These are phyloP conservation scores for Diplazon laetatorius DNA, from an alignment of 2,888 invertebrate species.

Conservation along the genomic window DNA sequence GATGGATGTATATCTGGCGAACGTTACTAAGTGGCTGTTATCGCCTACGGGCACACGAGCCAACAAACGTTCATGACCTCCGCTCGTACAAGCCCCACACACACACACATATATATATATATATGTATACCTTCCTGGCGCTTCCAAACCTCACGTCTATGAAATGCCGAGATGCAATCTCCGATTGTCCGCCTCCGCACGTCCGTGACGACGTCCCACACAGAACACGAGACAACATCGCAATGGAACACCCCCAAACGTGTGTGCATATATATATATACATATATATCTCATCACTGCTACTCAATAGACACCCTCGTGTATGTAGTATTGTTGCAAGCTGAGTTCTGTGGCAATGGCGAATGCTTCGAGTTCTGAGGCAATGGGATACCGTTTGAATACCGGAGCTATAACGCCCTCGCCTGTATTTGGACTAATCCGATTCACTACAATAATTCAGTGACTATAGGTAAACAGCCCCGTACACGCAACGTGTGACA, in stretches of 20 bases:
- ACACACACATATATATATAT: too few species aligned
- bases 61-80: slow-evolving; percentile 68
- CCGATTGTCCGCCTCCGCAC: slow-evolving; percentile 26
- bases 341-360: slow-evolving; percentile 2
- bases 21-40: slow-evolving; percentile 68
- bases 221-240: slow-evolving; percentile 11
- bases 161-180: slow-evolving; percentile 56
- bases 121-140: neutral
- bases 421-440: slow-evolving; percentile 49
- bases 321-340: neutral
- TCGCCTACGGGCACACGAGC: slow-evolving; percentile 69
- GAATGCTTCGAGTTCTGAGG: neutral
- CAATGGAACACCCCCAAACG: slow-evolving; percentile 19
- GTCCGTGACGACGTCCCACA: slow-evolving; percentile 19
- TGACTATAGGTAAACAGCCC: neutral
- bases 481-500: neutral
- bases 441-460: slow-evolving; percentile 28
- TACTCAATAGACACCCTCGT: slow-evolving; percentile 2
- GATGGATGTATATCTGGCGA: neutral
- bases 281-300: slow-evolving; percentile 22
- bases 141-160: slow-evolving; percentile 15
- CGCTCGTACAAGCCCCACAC: neutral
- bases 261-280: too few species aligned
- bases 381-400: slow-evolving; percentile 3
- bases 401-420: slow-evolving; percentile 1